A percentile compares a stretch with the other conserved stretches of the same genome.
phyloP scores from a whole-genome alignment of 2,113 vertebrate species.

The Stomatorhinus ivindoensis region DNA sequence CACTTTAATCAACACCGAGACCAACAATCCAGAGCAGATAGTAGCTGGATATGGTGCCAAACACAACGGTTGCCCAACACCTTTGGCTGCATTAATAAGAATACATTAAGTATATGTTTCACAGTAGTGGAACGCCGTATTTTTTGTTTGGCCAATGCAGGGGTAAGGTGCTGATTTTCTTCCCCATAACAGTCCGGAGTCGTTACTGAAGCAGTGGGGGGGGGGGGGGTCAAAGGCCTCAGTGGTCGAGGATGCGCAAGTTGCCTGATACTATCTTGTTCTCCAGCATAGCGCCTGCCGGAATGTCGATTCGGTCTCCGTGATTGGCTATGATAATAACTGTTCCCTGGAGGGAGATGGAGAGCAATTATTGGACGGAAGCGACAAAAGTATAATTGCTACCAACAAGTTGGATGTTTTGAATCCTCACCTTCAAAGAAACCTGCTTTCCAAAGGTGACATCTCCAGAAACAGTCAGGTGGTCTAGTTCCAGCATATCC shows the following conservation, averaged over 20 bases:
- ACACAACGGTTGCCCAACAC: background rate
- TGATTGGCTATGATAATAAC: slow-evolving; percentile 98
- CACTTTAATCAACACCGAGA: slow-evolving; percentile 25
- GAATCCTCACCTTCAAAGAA: slow-evolving; percentile 72
- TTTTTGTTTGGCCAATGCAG: background rate
- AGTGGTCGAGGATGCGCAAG: slow-evolving; percentile 94
- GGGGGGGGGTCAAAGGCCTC: slow-evolving; percentile 42
- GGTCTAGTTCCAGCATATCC: slow-evolving; percentile 93
- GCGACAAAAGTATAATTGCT: background rate
- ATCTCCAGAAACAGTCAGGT: slow-evolving; percentile 94
- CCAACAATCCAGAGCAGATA: background rate
- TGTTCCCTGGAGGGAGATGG: slow-evolving; percentile 72
- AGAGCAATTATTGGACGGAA: background rate
- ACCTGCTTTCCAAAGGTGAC: slow-evolving; percentile 96
- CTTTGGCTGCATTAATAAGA: background rate
- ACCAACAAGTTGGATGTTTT: background rate
- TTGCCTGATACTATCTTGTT: slow-evolving; percentile 98
- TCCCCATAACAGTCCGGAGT: slow-evolving; percentile 5
- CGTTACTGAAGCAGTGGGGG: background rate
- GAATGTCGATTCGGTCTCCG: slow-evolving; percentile 93
- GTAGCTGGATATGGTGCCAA: background rate
- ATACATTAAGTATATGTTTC: background rate
- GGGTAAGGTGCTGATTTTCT: background rate
- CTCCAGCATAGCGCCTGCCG: slow-evolving; percentile 88
- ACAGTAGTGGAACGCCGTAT: background rate